phyloP scores from a whole-genome alignment of 64 coral and sea anemone genomes.

The Montipora capricornis region DNA sequence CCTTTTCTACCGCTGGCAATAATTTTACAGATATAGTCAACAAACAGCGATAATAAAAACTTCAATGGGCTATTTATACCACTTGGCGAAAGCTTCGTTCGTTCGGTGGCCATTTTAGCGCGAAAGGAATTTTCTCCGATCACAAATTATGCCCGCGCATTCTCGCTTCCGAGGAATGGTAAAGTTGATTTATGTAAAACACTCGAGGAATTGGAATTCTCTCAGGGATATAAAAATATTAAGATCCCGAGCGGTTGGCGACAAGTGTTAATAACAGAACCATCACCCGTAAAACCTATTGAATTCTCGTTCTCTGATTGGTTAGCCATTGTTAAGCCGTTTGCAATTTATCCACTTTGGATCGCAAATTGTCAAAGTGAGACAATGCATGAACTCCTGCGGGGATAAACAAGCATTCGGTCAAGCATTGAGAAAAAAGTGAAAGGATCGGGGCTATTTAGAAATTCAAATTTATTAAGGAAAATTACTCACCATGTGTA shows the following conservation, averaged over 20 bases:
- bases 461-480: constrained; percentile 5
- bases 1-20: neutral
- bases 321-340: constrained; percentile 28
- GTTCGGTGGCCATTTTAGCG: neutral
- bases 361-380: constrained; percentile 30
- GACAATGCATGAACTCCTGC: constrained; percentile 26
- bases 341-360: constrained; percentile 61
- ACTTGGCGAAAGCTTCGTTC: neutral
- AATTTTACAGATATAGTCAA: constrained; percentile 48
- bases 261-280: constrained; percentile 76
- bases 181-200: constrained; percentile 81
- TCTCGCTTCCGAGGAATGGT: constrained; percentile 26
- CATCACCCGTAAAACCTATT: constrained; percentile 91
- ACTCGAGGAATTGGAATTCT: constrained; percentile 69
- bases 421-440: neutral
- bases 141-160: neutral
- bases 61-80: constrained; percentile 36
- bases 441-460: neutral
- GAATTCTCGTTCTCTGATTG: constrained; percentile 81
- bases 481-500: too few species aligned
- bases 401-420: neutral
- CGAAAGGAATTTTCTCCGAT: neutral
- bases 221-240: constrained; percentile 66
- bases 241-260: constrained; percentile 50
- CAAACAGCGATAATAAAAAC: constrained; percentile 28